A percentile compares a stretch with the other conserved stretches of the same genome.
Conservation (phyloP, 2,888 invertebrate species). For the Nephrotoma appendiculata region DNA sequence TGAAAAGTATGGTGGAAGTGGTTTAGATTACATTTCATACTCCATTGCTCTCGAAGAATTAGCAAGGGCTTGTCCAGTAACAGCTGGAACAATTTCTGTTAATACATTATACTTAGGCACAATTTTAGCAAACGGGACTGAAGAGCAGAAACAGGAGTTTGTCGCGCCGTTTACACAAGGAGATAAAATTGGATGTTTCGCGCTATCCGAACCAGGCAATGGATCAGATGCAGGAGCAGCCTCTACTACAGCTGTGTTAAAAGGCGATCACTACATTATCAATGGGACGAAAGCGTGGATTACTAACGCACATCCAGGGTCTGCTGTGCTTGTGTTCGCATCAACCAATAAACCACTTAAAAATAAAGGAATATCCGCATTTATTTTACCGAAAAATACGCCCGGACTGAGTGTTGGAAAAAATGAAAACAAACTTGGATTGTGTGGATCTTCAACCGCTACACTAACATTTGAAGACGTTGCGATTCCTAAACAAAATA, state of each 20-base stretch:
- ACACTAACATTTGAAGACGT: slow-evolving; percentile 89
- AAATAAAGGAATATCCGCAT: slow-evolving; percentile 73
- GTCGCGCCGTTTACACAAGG: slow-evolving; percentile 59
- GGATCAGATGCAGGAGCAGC: slow-evolving; percentile 96
- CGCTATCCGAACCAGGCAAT: slow-evolving; percentile 85
- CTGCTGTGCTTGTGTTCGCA: slow-evolving; percentile 72
- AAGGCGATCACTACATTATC: slow-evolving; percentile 54
- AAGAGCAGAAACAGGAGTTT: slow-evolving; percentile 65
- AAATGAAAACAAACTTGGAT: slow-evolving; percentile 88
- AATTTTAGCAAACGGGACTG: slow-evolving; percentile 58
- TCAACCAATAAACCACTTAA: slow-evolving; percentile 72
- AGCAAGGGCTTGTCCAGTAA: slow-evolving; percentile 77
- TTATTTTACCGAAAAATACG: slow-evolving; percentile 70
- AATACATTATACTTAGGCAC: slow-evolving; percentile 85
- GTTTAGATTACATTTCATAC: slow-evolving; percentile 84
- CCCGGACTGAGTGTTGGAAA: slow-evolving; percentile 76
- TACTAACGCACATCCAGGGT: slow-evolving; percentile 81
- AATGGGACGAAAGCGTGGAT: slow-evolving; percentile 94
- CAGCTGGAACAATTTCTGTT: slow-evolving; percentile 90
- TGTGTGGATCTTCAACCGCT: slow-evolving; percentile 72
- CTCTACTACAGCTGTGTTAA: slow-evolving; percentile 62
- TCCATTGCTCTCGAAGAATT: slow-evolving; percentile 91
- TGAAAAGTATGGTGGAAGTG: slow-evolving; percentile 74
- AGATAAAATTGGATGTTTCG: slow-evolving; percentile 75
- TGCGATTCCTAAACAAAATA: slow-evolving; percentile 59